These are phyloP conservation scores for Beris chalybata DNA, from an alignment of 2,888 invertebrate genomes.

Conservation along the genomic window DNA sequence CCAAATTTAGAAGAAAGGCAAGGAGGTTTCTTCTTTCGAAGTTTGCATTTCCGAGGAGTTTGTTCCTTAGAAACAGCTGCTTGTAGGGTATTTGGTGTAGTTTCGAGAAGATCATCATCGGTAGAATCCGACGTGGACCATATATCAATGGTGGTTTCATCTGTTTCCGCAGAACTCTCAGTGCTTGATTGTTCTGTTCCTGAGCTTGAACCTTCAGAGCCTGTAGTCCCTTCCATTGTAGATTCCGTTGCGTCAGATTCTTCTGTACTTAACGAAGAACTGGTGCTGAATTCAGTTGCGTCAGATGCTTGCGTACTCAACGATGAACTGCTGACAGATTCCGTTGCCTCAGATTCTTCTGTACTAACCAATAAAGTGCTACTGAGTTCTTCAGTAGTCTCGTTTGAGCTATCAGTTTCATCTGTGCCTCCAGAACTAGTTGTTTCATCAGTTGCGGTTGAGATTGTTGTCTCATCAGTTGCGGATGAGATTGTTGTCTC, in stretches of 20 bases:
- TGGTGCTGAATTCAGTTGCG: neutral
- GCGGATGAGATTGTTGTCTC: conserved; percentile 11
- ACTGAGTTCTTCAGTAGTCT: neutral
- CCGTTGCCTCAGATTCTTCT: conserved; percentile 18
- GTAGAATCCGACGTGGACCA: conserved; percentile 50
- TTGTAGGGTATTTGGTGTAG: conserved; percentile 60
- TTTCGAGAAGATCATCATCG: conserved; percentile 58
- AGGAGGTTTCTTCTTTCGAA: conserved; percentile 52
- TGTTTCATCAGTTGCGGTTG: conserved; percentile 5
- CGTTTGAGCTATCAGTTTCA: neutral
- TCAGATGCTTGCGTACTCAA: neutral
- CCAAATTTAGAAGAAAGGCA: conserved; percentile 72
- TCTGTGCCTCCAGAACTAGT: conserved; percentile 32
- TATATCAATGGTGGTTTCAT: conserved; percentile 49
- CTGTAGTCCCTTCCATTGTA: conserved; percentile 7
- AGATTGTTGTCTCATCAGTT: conserved; percentile 14
- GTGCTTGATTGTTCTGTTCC: conserved; percentile 32
- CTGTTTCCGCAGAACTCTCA: conserved; percentile 40
- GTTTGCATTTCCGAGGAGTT: conserved; percentile 62
- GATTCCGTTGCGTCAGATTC: conserved; percentile 34
- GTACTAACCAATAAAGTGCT: conserved; percentile 40
- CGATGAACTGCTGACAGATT: neutral
- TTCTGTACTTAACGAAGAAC: conserved; percentile 20
- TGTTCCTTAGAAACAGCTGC: conserved; percentile 58
- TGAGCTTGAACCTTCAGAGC: neutral